These are phyloP conservation scores for Heliconius eleuchia DNA, from an alignment of 1,140 invertebrate genomes.

Conservation along the genomic window DNA sequence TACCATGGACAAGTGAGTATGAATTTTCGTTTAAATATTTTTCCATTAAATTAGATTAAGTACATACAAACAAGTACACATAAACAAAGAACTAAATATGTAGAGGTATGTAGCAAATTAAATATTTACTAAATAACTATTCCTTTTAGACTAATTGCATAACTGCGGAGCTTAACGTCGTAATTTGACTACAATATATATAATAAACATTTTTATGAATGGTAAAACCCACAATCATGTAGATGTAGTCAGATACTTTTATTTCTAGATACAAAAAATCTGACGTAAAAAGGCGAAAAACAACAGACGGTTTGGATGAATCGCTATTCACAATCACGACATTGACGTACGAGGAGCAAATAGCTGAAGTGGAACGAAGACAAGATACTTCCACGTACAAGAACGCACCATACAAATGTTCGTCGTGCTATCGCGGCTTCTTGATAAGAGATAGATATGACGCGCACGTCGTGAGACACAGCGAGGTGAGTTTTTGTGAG, in stretches of 20 bases:
- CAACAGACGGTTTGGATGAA: conserved; percentile 55
- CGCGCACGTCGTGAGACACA: conserved; percentile 57
- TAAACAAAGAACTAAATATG: too few species aligned
- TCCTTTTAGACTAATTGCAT: too few species aligned
- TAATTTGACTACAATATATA: too few species aligned
- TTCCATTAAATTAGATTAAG: too few species aligned
- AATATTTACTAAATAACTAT: too few species aligned
- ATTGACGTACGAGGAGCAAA: conserved; percentile 64
- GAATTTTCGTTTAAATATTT: neutral
- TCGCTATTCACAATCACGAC: conserved; percentile 58
- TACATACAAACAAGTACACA: too few species aligned
- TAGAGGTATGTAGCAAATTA: too few species aligned
- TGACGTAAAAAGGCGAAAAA: conserved; percentile 57
- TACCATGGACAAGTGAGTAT: conserved; percentile 61
- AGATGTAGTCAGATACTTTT: too few species aligned
- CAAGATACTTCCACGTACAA: conserved; percentile 53
- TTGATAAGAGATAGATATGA: conserved; percentile 56
- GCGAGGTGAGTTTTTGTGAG: conserved; percentile 48
- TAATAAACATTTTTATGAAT: too few species aligned
- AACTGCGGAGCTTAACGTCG: too few species aligned
- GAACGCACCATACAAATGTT: conserved; percentile 58
- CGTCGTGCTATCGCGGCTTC: conserved; percentile 60
- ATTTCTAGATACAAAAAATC: conserved; percentile 58
- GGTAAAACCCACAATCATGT: too few species aligned
- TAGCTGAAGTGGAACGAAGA: conserved; percentile 56